Evolutionary conservation across 2,113 vertebrate species (phyloP), one percentile per base, ranked within the genome.

Genomic region (Indicator maculatus): DNA sequence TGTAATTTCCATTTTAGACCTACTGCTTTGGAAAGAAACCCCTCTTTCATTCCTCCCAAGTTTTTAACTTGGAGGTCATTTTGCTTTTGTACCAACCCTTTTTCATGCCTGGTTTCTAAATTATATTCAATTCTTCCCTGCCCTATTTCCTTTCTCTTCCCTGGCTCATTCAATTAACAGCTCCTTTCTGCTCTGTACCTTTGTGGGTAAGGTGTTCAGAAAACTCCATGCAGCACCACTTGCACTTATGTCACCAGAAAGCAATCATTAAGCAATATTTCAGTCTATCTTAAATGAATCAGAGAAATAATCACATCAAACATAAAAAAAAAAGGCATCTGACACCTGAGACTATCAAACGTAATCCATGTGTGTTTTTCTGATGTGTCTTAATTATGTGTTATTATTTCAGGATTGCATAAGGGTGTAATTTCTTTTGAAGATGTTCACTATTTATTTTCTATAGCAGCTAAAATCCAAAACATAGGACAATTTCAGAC

Each of bases 361-460:
- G 2, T 83, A 90, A 95, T 81, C 76, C 86, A 65, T 7, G 7
- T 58, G 76, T 72, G 66, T 75, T 89, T 75, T 90, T 75, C 81
- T 72, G 60, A 74, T 71, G 65, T 31, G 64, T 83, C 69, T 31
- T 79, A 95, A 93, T 94, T 92, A 90, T 17, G 71, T 65, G 80
- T 65, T 77, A 92, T 84, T 93, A 92, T 38, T 86, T 65, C 86
- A 89, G 53, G 60, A 90, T 92, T 96, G 83, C 89, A 30, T 55
- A 94, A 90, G 88, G 59, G 44, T 90, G 8, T 91, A 75, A 93
- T 90, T 93, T 86, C 79, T 80, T 86, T 80, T 83, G 61, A 83
- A 80, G 82, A 88, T 69, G 61, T 81, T 95, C 70, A n/a, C 79
- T 55, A 86, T 65, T 94, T 89, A 75, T 75, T 94, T 91, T 93